These are phyloP conservation scores for Cololabis saira DNA, from an alignment of 2,113 vertebrate genomes.

Conservation along the genomic window DNA sequence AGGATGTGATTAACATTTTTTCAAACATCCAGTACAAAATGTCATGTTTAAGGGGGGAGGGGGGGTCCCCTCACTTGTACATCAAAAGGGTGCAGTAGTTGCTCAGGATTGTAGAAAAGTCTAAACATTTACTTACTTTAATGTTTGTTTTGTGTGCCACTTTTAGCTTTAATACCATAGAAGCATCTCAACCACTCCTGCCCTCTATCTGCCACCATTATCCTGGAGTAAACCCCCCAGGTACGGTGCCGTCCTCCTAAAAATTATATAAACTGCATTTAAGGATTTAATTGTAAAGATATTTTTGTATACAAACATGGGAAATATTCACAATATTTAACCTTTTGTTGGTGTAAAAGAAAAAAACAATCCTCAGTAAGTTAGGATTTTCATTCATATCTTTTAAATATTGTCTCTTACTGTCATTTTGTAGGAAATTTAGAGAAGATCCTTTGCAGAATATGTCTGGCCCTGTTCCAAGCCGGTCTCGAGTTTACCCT, in stretches of 20 bases:
- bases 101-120: not conserved
- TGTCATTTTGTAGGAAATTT: conserved; percentile 69
- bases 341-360: no score
- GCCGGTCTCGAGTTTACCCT: conserved; percentile 88
- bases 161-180: conserved; percentile 70
- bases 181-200: conserved; percentile 67
- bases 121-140: not conserved
- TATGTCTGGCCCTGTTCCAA: conserved; percentile 89
- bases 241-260: conserved; percentile 43
- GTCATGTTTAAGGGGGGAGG: no score
- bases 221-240: conserved; percentile 81
- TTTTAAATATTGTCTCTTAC: not conserved
- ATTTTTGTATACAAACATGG: not conserved
- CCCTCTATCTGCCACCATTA: conserved; percentile 64
- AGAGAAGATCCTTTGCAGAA: conserved; percentile 76
- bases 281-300: not conserved
- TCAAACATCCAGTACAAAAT: no score
- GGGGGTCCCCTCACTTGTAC: no score
- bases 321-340: not conserved
- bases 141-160: conserved; percentile 10
- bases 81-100: no score
- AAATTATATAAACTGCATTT: no score
- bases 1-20: no score
- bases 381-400: not conserved
- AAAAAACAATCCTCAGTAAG: no score